phyloP scores from a whole-genome alignment of 2,113 vertebrate genomes.

The Macaca mulatta region DNA sequence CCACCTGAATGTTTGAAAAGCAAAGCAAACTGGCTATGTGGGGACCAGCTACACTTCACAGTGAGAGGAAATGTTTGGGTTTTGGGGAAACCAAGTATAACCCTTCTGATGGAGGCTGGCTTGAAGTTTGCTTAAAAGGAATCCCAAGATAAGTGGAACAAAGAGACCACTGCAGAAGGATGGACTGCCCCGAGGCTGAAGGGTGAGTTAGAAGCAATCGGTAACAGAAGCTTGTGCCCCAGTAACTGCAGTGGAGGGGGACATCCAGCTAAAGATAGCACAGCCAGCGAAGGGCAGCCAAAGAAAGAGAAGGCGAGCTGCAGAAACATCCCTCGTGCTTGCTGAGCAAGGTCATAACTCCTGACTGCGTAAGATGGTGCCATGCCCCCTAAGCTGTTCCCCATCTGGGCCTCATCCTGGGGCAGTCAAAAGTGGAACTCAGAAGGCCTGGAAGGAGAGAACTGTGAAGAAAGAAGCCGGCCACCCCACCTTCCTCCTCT shows the following conservation, averaged over 20 bases:
- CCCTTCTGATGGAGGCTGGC: neutral
- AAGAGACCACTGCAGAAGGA: neutral
- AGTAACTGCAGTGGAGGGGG: neutral
- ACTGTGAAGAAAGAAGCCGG: neutral
- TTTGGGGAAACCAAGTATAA: neutral
- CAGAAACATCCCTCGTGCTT: neutral
- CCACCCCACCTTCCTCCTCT: neutral
- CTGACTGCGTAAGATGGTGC: fast-evolving
- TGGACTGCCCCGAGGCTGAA: neutral
- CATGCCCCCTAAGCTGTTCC: neutral
- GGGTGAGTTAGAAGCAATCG: neutral
- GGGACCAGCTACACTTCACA: neutral
- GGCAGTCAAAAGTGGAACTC: neutral
- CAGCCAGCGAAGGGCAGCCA: neutral
- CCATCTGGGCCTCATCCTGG: neutral
- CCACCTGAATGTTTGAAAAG: neutral
- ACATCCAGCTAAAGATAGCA: neutral
- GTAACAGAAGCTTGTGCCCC: neutral
- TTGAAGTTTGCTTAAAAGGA: neutral
- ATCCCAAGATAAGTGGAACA: neutral
- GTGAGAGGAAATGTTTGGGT: neutral
- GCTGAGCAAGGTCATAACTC: no score
- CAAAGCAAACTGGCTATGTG: neutral
- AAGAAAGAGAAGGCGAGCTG: neutral
- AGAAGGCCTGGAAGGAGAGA: neutral